phyloP scores from a whole-genome alignment of 2,113 vertebrate species.

The Xyrauchen texanus region DNA sequence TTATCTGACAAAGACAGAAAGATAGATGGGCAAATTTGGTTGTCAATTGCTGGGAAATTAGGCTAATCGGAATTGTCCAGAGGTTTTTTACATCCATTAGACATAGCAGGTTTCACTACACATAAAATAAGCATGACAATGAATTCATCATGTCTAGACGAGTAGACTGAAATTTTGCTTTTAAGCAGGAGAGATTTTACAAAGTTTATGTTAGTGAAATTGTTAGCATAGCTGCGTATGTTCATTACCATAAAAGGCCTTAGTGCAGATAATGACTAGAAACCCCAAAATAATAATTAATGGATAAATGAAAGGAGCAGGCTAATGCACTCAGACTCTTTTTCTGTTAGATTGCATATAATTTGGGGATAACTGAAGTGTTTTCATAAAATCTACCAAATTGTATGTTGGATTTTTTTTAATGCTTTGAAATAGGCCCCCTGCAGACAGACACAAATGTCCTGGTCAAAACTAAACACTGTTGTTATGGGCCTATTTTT shows the following conservation, averaged over 20 bases:
- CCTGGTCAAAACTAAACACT: slow-evolving; percentile 44
- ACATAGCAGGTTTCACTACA: not conserved
- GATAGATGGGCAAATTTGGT: not conserved
- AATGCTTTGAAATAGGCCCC: slow-evolving; percentile 31
- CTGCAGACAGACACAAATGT: slow-evolving; percentile 40
- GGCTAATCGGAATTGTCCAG: slow-evolving; percentile 31
- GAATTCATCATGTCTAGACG: not conserved
- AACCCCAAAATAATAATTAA: slow-evolving; percentile 45
- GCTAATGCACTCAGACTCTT: slow-evolving; percentile 47
- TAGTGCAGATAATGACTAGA: slow-evolving; percentile 48
- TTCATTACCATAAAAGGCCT: slow-evolving; percentile 31
- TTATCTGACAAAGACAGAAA: slow-evolving; percentile 7
- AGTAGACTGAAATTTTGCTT: slow-evolving; percentile 29
- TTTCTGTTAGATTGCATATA: slow-evolving; percentile 46
- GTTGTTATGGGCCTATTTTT: slow-evolving; percentile 10
- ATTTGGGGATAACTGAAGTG: slow-evolving; percentile 44
- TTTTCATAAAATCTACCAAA: slow-evolving; percentile 38
- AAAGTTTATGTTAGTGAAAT: slow-evolving; percentile 17
- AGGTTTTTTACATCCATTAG: slow-evolving; percentile 28
- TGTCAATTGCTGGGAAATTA: slow-evolving; percentile 21
- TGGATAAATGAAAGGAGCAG: slow-evolving; percentile 47
- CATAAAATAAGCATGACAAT: too few species aligned
- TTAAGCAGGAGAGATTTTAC: not conserved
- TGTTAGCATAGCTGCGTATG: slow-evolving; percentile 2
- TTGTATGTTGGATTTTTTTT: slow-evolving; percentile 47